Conservation (phyloP, 2,888 invertebrate species). For the Ophraella communa region DNA sequence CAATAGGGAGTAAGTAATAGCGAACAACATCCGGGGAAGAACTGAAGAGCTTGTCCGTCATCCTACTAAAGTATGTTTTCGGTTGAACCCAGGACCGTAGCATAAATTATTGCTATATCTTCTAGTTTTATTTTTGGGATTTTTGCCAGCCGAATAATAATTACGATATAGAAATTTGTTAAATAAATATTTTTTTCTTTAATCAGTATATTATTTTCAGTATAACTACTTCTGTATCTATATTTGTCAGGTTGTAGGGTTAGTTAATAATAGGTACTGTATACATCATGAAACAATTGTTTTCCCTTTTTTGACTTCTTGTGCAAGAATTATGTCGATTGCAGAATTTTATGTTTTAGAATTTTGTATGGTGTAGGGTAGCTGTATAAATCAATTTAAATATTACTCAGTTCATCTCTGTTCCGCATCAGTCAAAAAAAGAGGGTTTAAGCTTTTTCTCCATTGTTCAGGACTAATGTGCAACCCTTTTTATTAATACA, state of each 20-base stretch:
- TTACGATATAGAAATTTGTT: too few relatives aligned
- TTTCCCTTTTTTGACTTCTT: background rate
- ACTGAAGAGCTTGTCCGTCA: constrained; percentile 51
- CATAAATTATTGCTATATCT: too few relatives aligned
- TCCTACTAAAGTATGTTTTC: constrained; percentile 52
- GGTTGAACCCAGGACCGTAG: constrained; percentile 31
- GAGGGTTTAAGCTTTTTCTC: constrained; percentile 52
- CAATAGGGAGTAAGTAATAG: constrained; percentile 47
- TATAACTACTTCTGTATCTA: too few relatives aligned
- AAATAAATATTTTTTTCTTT: too few relatives aligned
- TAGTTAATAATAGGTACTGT: too few relatives aligned
- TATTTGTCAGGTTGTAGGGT: too few relatives aligned
- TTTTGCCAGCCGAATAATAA: too few relatives aligned
- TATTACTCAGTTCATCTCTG: constrained; percentile 2
- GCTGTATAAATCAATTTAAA: background rate
- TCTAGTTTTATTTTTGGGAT: too few relatives aligned
- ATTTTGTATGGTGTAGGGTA: background rate
- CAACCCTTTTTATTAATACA: constrained; percentile 56
- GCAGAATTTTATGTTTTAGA: too few relatives aligned
- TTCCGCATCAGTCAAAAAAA: constrained; percentile 36
- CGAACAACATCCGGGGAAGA: constrained; percentile 53
- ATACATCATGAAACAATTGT: too few relatives aligned
- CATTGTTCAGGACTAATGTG: constrained; percentile 55
- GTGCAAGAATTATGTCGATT: background rate
- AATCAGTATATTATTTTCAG: too few relatives aligned